phyloP scores from a whole-genome alignment of 2,797 vertebrate species.

The Vultur gryphus region DNA sequence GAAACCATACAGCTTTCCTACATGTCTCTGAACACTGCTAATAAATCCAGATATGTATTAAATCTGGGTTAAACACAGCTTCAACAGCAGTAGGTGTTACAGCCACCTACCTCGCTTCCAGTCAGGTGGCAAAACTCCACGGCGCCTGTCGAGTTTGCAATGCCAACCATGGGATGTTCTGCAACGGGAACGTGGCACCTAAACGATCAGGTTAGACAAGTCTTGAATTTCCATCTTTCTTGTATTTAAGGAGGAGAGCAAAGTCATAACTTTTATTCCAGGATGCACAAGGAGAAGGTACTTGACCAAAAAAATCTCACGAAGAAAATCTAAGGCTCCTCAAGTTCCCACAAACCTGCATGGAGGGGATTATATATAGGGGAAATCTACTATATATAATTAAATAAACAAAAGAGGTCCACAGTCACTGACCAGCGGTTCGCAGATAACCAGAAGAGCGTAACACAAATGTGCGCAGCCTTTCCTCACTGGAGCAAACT shows the following conservation, averaged over 20 bases:
- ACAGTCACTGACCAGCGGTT: not conserved
- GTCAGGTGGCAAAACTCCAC: slow-evolving; percentile 81
- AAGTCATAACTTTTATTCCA: not conserved
- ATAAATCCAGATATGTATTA: not conserved
- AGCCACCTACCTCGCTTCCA: slow-evolving; percentile 79
- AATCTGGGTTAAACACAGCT: not conserved
- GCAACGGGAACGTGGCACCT: slow-evolving; percentile 89
- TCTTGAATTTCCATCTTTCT: not conserved
- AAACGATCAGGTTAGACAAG: not conserved
- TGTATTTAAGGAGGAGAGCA: not conserved
- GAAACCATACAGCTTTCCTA: not conserved
- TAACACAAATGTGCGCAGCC: not conserved
- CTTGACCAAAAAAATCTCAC: not conserved
- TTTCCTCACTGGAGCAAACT: not conserved
- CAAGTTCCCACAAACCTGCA: not conserved
- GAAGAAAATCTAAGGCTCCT: not conserved
- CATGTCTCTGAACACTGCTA: not conserved
- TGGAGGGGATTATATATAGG: rapidly evolving
- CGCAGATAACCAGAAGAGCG: not conserved
- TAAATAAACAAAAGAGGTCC: not conserved
- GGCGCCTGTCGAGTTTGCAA: slow-evolving; percentile 84
- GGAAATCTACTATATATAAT: not conserved
- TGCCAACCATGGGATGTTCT: slow-evolving; percentile 78
- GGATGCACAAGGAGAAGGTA: not conserved
- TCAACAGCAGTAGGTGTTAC: not conserved